Base-by-base conservation (phyloP, 2,888 invertebrate genomes). In the Dinocampus coccinellae region DNA sequence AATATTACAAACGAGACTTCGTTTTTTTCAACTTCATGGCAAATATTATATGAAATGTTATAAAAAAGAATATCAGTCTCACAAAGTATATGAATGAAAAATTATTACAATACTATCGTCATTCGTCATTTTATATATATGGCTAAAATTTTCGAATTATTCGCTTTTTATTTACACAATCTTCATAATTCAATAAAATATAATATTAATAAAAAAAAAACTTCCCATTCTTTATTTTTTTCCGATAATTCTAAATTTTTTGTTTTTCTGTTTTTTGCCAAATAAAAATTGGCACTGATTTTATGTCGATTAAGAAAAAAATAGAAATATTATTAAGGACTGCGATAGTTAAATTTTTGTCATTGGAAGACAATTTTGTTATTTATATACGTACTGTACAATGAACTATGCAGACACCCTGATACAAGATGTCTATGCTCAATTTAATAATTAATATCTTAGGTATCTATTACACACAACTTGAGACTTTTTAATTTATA, bases 21-120 rank as follows among this genome's bases (percentile, higher is more conserved):
- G 42, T n/a, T 73, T 71, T 69, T 74, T 70, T 67, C 29, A 74
- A 74, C 73, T 75, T 77, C 77, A 81, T 81, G 82, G 83, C 81
- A 78, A 74, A 79, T 76, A 75, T 47, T n/a, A 76, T 70, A 75
- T 62, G 75, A 75, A 78, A 66, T 71, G 36, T 70, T 61, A 78
- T 77, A 77, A 77, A 80, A 83, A 84, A 47, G 20, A 47, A 47
- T 16, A 47, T 85, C 86, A 85, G 86, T 86, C 85, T 85, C 81
- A 80, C 76, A 77, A 73, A 74, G 78, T 74, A 74, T 78, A 79
- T 72, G 73, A 75, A 65, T 73, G 75, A 75, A 61, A 47, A 66
- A 67, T 69, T 72, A 7, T 20, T 47, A 47, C 57, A 52, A 69
- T 52, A 61, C 61, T 55, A 71, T 70, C 64, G 66, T 64, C 69